Conservation (phyloP, 2,888 invertebrate species). For the Rotaria macrura region DNA sequence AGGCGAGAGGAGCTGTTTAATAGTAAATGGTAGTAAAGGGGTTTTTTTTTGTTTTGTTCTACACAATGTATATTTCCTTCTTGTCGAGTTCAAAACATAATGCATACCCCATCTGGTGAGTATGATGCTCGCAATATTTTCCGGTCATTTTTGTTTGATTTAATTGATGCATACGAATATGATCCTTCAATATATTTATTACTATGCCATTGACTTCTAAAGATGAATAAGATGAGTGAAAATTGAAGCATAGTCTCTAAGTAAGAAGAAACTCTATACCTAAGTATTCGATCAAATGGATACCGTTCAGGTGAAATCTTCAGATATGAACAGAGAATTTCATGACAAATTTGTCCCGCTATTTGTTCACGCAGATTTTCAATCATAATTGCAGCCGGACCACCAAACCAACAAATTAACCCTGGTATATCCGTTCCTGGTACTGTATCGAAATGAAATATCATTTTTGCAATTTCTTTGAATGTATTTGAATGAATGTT, state of each 20-base stretch:
- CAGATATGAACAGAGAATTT: background rate
- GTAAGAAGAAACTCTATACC: background rate
- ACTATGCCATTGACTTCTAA: background rate
- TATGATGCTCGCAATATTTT: background rate
- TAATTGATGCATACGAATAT: background rate
- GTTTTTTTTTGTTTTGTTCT: too few species aligned
- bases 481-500: background rate
- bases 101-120: background rate
- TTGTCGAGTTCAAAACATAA: background rate
- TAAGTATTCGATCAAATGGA: background rate
- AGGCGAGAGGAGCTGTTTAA: too few species aligned
- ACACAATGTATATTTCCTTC: too few species aligned
- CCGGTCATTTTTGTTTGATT: background rate
- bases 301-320: background rate
- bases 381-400: background rate
- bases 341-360: background rate
- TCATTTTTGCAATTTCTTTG: background rate
- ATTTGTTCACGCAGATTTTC: background rate
- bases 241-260: too few species aligned
- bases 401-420: background rate
- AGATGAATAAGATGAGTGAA: background rate
- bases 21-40: too few species aligned
- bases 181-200: background rate
- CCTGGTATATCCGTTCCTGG: background rate
- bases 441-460: background rate